These are phyloP conservation scores for Frieseomelitta varia DNA, from an alignment of 1,140 invertebrate genomes.

Conservation along the genomic window DNA sequence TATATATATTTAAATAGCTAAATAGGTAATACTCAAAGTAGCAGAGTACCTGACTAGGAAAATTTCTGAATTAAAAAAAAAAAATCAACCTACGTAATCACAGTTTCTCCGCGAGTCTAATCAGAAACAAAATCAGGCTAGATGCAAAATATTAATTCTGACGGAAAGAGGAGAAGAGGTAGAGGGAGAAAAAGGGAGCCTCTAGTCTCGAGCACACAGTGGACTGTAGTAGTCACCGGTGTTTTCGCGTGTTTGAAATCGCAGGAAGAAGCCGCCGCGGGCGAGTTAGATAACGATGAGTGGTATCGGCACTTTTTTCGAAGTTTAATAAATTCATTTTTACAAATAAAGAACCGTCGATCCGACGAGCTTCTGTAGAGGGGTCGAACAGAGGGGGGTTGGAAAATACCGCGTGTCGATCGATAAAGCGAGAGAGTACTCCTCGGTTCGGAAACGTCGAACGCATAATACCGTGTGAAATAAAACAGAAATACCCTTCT, in stretches of 20 bases:
- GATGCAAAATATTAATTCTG: background rate
- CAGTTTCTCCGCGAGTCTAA: too few relatives aligned
- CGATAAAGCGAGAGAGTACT: slow-evolving; percentile 6
- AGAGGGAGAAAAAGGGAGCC: background rate
- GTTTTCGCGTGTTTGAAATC: slow-evolving; percentile 1
- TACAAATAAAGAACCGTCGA: slow-evolving; percentile 23
- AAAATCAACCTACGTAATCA: too few relatives aligned
- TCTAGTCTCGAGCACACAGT: background rate
- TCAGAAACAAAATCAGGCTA: too few relatives aligned
- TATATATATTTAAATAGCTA: too few relatives aligned
- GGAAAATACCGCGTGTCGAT: slow-evolving; percentile 2
- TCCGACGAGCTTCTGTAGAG: background rate
- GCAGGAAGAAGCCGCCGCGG: slow-evolving; percentile 1
- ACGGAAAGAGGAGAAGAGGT: background rate
- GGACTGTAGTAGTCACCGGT: too few relatives aligned
- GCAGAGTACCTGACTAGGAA: too few relatives aligned
- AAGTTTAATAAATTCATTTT: slow-evolving; percentile 35
- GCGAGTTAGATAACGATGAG: slow-evolving; percentile 19
- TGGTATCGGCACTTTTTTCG: slow-evolving; percentile 34
- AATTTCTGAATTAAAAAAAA: too few relatives aligned
- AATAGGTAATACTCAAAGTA: too few relatives aligned
- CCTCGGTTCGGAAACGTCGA: slow-evolving; percentile 3
- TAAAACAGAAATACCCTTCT: background rate
- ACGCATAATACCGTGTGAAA: slow-evolving; percentile 1
- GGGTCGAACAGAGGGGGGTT: background rate